Evolutionary conservation across 1,140 invertebrate genomes (phyloP).

Genomic region (Coptotermes formosanus): DNA sequence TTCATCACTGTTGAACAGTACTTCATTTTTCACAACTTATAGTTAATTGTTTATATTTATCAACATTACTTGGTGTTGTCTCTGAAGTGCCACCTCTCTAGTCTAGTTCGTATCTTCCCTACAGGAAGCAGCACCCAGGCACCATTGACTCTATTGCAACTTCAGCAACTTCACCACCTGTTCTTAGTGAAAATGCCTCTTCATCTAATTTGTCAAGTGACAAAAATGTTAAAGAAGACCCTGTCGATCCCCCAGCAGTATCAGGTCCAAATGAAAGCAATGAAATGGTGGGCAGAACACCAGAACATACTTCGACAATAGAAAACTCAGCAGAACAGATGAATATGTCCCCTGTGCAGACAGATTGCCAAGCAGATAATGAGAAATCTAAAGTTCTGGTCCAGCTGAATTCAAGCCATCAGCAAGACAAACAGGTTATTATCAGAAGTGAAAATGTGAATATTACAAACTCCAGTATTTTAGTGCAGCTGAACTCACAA

Average conservation of each 20-base stretch:
- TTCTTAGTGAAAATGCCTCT: background rate
- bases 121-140: slow-evolving; percentile 21
- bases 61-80: no score
- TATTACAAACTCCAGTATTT: background rate
- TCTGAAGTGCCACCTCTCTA: no score
- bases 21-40: no score
- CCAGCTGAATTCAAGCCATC: background rate
- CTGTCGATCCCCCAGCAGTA: background rate
- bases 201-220: background rate
- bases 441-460: background rate
- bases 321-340: background rate
- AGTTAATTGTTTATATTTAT: no score
- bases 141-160: background rate
- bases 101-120: background rate
- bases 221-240: background rate
- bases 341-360: background rate
- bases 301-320: background rate
- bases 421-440: background rate
- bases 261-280: background rate
- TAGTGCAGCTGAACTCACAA: background rate
- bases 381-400: background rate
- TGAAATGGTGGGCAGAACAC: background rate
- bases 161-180: background rate
- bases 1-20: no score
- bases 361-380: background rate